Evolutionary conservation across 2,797 vertebrate genomes (phyloP).

Genomic region (Chelon labrosus): DNA sequence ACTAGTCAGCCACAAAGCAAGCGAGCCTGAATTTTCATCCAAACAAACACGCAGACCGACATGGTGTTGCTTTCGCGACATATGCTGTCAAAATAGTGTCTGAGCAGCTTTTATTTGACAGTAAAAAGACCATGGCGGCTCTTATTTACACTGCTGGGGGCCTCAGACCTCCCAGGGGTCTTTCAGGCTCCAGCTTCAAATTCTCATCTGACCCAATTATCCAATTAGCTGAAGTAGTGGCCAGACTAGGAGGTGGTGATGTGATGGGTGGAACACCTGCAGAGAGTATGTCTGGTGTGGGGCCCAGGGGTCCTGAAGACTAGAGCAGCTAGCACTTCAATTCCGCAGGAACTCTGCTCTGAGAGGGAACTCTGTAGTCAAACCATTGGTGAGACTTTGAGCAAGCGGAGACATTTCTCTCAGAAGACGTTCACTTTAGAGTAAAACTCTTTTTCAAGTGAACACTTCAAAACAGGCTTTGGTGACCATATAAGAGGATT

Average conservation of each 20-base stretch:
- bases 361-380: slow-evolving; percentile 8
- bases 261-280: slow-evolving; percentile 73
- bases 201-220: slow-evolving; percentile 78
- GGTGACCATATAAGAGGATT: neutral
- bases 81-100: slow-evolving; percentile 58
- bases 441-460: neutral
- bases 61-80: slow-evolving; percentile 48
- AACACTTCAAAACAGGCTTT: slow-evolving; percentile 5
- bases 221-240: slow-evolving; percentile 75
- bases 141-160: slow-evolving; percentile 51
- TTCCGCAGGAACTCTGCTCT: neutral
- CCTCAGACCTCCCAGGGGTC: slow-evolving; percentile 47
- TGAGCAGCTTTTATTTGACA: slow-evolving; percentile 28
- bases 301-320: slow-evolving; percentile 40
- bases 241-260: slow-evolving; percentile 68
- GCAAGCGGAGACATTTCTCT: neutral
- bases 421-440: neutral
- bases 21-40: slow-evolving; percentile 62
- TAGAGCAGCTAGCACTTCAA: slow-evolving; percentile 7
- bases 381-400: slow-evolving; percentile 2
- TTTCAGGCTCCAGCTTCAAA: slow-evolving; percentile 60
- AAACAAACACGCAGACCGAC: slow-evolving; percentile 64
- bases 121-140: slow-evolving; percentile 48
- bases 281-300: slow-evolving; percentile 44
- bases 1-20: slow-evolving; percentile 58